A percentile compares a stretch with the other conserved stretches of the same genome.
These are phyloP conservation scores for Lucilia cuprina DNA, from an alignment of 1,140 invertebrate genomes.

Conservation along the genomic window DNA sequence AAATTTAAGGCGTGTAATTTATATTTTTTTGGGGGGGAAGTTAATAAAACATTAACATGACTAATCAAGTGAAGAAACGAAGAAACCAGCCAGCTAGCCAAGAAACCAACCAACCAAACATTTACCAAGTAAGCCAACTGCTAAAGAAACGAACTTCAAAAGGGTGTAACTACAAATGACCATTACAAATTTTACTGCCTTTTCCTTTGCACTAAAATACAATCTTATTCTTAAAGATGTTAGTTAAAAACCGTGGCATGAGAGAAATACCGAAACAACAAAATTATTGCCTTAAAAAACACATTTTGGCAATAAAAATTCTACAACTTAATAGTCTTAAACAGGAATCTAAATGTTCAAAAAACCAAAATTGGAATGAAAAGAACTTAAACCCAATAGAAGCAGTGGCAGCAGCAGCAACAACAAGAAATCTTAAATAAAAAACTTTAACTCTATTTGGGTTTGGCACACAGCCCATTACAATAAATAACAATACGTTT, in stretches of 20 bases:
- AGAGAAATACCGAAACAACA: not conserved
- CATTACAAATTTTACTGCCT: not conserved
- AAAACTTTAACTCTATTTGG: not conserved
- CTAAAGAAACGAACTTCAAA: not conserved
- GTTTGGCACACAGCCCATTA: constrained; percentile 13
- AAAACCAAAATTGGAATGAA: not conserved
- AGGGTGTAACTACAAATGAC: constrained; percentile 1
- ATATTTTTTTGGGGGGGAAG: not conserved
- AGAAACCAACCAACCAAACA: not conserved
- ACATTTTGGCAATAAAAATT: constrained; percentile 8
- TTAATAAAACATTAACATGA: constrained; percentile 8
- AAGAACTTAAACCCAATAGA: too few species aligned
- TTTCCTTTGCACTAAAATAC: not conserved
- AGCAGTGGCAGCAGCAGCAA: not conserved
- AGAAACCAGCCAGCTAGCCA: too few species aligned
- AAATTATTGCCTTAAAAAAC: constrained; percentile 4
- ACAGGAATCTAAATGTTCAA: constrained; percentile 9
- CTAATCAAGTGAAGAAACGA: not conserved
- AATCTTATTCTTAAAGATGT: not conserved
- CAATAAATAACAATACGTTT: not conserved
- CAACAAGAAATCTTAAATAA: not conserved
- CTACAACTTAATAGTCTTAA: constrained; percentile 15
- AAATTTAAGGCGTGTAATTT: constrained; percentile 11
- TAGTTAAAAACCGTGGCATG: not conserved
- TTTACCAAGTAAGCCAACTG: not conserved